A percentile compares a stretch with the other conserved stretches of the same genome.
Evolutionary conservation across 1,140 invertebrate genomes (phyloP).

Genomic region (Whitmania pigra): DNA sequence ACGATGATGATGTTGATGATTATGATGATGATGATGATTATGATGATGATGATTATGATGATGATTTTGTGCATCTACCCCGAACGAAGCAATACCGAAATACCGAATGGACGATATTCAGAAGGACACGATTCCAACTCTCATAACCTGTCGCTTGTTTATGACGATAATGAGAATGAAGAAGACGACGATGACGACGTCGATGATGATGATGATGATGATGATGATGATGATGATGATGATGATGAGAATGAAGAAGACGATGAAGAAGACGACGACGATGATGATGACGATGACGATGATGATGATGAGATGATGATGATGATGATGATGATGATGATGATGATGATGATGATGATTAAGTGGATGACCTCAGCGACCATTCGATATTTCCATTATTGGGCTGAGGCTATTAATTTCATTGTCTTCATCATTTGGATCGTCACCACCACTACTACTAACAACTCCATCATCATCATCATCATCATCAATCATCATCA

Average conservation of each 20-base stretch:
- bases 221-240: constrained; percentile 22
- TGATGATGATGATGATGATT: constrained; percentile 12
- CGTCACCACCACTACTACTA: not conserved
- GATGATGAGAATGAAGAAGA: constrained; percentile 21
- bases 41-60: constrained; percentile 14
- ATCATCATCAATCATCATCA: not conserved
- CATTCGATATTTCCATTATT: too few relatives aligned
- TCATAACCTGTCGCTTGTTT: too few relatives aligned
- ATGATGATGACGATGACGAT: constrained; percentile 3
- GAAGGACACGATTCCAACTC: too few relatives aligned
- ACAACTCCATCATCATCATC: not conserved
- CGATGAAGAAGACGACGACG: not conserved
- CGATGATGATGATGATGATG: constrained; percentile 20
- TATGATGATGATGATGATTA: constrained; percentile 12
- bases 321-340: constrained; percentile 15
- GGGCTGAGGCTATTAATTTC: too few relatives aligned
- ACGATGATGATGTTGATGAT: constrained; percentile 10
- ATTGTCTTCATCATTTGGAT: not conserved
- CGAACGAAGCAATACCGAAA: too few relatives aligned
- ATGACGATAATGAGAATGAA: too few relatives aligned
- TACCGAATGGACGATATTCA: too few relatives aligned
- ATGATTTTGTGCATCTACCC: not conserved
- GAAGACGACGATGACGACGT: too few relatives aligned
- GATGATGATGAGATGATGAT: constrained; percentile 16
- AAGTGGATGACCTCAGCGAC: not conserved